Evolutionary conservation across 2,888 invertebrate genomes (phyloP).

Genomic region (Acanthosoma haemorrhoidale): DNA sequence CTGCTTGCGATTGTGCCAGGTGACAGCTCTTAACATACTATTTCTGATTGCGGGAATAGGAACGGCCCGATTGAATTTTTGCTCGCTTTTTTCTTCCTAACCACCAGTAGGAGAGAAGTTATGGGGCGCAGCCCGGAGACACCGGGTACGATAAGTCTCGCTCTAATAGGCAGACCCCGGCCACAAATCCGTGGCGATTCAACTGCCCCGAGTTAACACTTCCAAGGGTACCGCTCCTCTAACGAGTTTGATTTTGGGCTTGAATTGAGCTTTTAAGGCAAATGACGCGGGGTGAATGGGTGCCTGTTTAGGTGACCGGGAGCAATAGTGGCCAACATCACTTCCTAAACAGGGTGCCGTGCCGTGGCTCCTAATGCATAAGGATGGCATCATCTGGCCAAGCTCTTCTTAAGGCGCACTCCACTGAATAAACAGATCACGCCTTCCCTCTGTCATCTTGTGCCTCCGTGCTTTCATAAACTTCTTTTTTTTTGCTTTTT

Average conservation of each 20-base stretch:
- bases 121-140: not conserved
- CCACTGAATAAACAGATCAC: conserved; percentile 6
- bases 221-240: not conserved
- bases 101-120: not conserved
- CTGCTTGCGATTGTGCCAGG: no score
- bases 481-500: no score
- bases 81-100: not conserved
- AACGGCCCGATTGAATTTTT: not conserved
- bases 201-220: not conserved
- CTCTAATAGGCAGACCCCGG: not conserved
- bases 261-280: not conserved
- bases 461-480: no score
- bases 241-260: conserved; percentile 1
- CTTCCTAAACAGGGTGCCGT: not conserved
- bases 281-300: not conserved
- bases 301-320: not conserved
- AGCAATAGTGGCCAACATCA: not conserved
- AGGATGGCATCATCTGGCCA: not conserved
- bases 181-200: not conserved
- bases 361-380: not conserved
- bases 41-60: no score
- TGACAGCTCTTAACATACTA: no score
- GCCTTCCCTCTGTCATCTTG: not conserved
- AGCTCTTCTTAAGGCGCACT: not conserved
- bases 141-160: not conserved